Base-by-base conservation (phyloP, 1,140 invertebrate species). In the Euwallacea fornicatus region DNA sequence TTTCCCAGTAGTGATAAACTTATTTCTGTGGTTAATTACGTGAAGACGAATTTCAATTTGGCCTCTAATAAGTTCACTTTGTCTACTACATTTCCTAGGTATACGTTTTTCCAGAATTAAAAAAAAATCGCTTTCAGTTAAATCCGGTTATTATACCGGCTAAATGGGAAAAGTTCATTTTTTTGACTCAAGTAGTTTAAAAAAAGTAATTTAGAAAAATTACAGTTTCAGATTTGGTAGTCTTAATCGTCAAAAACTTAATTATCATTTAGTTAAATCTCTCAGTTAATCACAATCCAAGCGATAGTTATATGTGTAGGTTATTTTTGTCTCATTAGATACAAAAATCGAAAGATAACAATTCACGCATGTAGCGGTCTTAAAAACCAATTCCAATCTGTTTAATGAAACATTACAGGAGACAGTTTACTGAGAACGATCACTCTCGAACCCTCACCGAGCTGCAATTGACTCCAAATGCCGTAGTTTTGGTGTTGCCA, bases 401-500 rank as follows among this genome's bases (percentile, higher is more conserved):
- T 53, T 16, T 62, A 53, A 42, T 64, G 15, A 46, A 58, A 42
- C 6, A 50, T 61, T 72, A 44, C 41, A 72, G 91, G 42, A 85
- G 88, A 55, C 88, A 92, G 77, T 89, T 95, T 74, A 86, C 85
- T 6, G 76, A 82, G 6, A 82, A 84, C 2, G 88, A 91, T 69
- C 86, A 91, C 74, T 77, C 79, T 3, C 81, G 84, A 75, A 88
- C 87, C 7, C 83, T 97, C 10, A 74, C 84, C 11, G 88, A 91
- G 46, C 80, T 96, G 55, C 85, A 89, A 74, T 84, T 97, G 55
- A 87, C 89, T 60, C 95, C 94, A 0, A 91, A 90, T 56, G 89
- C 93, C 16, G 91, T 92, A 2, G 80, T 96, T 47, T 85, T 95
- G 55, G 89, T 96, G 67, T 81, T 95, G 62, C 88, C 90, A 7